These are phyloP conservation scores for Clanis bilineata DNA, from an alignment of 2,888 invertebrate species.

Conservation along the genomic window DNA sequence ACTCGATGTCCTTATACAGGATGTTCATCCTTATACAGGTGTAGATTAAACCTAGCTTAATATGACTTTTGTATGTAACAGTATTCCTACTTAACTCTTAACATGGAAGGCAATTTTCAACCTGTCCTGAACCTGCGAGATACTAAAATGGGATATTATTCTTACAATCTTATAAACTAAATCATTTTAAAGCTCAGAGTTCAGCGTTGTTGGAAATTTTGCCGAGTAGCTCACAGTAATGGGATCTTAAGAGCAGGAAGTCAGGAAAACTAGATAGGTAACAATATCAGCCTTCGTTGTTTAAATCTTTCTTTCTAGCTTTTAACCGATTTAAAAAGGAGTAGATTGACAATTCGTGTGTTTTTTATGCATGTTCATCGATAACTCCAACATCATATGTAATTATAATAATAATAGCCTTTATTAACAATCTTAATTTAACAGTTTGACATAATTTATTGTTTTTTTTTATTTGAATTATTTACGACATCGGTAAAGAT, in stretches of 20 bases:
- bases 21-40: no score
- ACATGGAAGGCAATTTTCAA: background rate
- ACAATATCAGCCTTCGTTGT: background rate
- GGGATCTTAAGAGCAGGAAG: conserved; percentile 2
- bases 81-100: background rate
- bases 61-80: background rate
- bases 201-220: background rate
- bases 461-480: no score
- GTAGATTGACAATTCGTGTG: no score
- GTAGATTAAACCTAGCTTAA: no score
- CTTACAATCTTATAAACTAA: background rate
- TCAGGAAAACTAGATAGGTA: background rate
- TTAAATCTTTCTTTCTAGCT: background rate
- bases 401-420: no score
- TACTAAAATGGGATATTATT: conserved; percentile 1
- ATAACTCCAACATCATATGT: no score
- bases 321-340: background rate
- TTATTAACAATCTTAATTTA: no score
- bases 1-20: background rate
- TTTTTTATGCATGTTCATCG: no score
- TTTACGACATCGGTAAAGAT: no score
- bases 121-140: background rate
- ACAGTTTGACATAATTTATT: no score
- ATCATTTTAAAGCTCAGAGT: conserved; percentile 7
- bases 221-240: background rate